Conservation (phyloP, 2,888 invertebrate genomes). For the Lochmaea crataegi region DNA sequence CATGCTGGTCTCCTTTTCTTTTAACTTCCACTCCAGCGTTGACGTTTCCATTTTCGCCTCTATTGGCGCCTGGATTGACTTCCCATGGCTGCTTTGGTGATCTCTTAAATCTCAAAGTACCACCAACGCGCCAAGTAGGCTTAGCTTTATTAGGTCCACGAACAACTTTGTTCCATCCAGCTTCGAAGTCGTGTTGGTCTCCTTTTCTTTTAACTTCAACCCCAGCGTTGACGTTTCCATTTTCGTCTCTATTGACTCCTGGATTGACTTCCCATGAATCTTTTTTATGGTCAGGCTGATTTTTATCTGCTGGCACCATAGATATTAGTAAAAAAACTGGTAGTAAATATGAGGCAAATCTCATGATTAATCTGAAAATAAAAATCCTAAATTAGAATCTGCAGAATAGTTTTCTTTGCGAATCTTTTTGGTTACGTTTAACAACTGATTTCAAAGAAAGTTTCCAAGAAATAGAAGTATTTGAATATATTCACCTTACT, state of each 20-base stretch:
- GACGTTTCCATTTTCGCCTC: too few species aligned
- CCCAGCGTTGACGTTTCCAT: too few species aligned
- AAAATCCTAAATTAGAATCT: background rate
- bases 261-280: background rate
- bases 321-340: background rate
- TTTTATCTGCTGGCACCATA: background rate
- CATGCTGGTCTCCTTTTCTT: too few species aligned
- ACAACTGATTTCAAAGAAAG: too few species aligned
- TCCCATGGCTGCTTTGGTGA: conserved; percentile 1
- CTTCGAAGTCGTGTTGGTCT: conserved; percentile 22
- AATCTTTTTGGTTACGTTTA: too few species aligned
- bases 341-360: background rate
- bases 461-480: background rate
- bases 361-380: conserved; percentile 7
- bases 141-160: conserved; percentile 41
- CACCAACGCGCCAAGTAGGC: conserved; percentile 43
- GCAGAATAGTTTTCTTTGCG: too few species aligned
- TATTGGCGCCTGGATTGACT: conserved; percentile 5
- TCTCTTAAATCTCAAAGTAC: conserved; percentile 33
- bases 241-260: background rate
- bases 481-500: background rate
- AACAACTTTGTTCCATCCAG: conserved; percentile 42
- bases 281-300: background rate
- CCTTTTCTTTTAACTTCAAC: too few species aligned
- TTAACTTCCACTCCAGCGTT: too few species aligned